Percentiles rank a stretch among this genome's conserved stretches.
Conservation (phyloP, 2,888 invertebrate genomes). For the Eupithecia dodoneata region DNA sequence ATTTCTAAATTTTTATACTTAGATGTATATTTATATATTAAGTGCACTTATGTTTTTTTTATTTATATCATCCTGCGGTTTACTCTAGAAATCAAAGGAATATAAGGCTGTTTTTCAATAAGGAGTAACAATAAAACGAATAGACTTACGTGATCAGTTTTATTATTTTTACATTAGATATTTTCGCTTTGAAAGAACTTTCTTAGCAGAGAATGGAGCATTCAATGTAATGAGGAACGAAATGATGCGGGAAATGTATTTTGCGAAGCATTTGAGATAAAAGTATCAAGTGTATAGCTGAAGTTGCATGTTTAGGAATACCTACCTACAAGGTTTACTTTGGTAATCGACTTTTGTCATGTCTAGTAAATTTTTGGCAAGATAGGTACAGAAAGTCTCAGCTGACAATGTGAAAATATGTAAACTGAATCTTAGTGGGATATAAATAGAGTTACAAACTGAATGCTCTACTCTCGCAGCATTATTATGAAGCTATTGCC, state of each 20-base stretch:
- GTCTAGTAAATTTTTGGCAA: background rate
- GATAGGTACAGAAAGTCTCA: background rate
- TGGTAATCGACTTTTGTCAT: background rate
- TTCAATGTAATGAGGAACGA: conserved; percentile 9
- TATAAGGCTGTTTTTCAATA: conserved; percentile 25
- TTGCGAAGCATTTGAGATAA: background rate
- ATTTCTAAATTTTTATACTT: too few species aligned
- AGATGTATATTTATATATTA: too few species aligned
- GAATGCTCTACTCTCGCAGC: conserved; percentile 20
- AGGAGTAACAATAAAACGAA: conserved; percentile 36
- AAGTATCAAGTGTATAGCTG: background rate
- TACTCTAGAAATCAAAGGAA: conserved; percentile 19
- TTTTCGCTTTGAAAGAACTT: conserved; percentile 74
- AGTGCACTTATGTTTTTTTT: too few species aligned
- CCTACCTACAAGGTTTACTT: background rate
- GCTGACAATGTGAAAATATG: background rate
- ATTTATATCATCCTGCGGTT: background rate
- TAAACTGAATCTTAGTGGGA: background rate
- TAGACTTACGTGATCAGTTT: conserved; percentile 68
- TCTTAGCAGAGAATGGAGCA: conserved; percentile 28
- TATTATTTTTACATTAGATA: conserved; percentile 76
- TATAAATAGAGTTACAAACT: conserved; percentile 6
- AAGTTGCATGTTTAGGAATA: background rate
- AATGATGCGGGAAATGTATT: conserved; percentile 3
- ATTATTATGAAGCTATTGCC: conserved; percentile 70